Base-by-base conservation (phyloP, 2,888 invertebrate genomes). In the Asteroscopus sphinx region DNA sequence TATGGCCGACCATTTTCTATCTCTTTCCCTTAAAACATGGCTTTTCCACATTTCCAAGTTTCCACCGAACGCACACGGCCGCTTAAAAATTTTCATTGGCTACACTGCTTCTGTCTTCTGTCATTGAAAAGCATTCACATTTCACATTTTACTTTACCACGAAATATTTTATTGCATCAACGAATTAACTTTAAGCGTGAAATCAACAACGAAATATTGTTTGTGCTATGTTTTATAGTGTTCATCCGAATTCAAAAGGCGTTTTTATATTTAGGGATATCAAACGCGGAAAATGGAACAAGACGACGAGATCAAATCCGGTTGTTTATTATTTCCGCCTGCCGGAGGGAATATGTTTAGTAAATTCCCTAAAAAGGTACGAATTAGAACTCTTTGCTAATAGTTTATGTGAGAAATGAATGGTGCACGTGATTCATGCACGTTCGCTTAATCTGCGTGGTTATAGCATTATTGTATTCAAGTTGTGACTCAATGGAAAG, bases 291-390 rank as follows among this genome's bases (percentile, higher is more conserved):
- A 78, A 72, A 97, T 97, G 97, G 96, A 97, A 87, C 95, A 95
- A 85, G 96, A 97, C 93, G 96, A 96, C 88, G 96, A 96, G 85
- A 95, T 97, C 80, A 95, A 96, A 84, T 95, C 96, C 86, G 98
- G 98, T 86, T 96, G 95, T 94, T 95, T 98, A 81, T 95, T 97
- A 86, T 95, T 97, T 90, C 97, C 97, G 85, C 96, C 97, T 73
- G 93, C 93, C 76, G 93, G 93, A 82, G 93, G 93, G 68, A 93
- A 92, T 77, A 95, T 96, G 79, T 95, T 96, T 80, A 96, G 96
- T 86, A 95, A 97, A 94, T 96, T 97, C 90, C 96, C 97, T 77
- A 95, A 96, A 92, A 96, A 96, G 95, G 96, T 96, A 94, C 75
- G 46, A 60, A 42, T 46, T 11, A 30, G 46, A 47, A n/a, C 41